Conservation (phyloP, 2,113 vertebrate genomes). For the Ageneiosus marmoratus region DNA sequence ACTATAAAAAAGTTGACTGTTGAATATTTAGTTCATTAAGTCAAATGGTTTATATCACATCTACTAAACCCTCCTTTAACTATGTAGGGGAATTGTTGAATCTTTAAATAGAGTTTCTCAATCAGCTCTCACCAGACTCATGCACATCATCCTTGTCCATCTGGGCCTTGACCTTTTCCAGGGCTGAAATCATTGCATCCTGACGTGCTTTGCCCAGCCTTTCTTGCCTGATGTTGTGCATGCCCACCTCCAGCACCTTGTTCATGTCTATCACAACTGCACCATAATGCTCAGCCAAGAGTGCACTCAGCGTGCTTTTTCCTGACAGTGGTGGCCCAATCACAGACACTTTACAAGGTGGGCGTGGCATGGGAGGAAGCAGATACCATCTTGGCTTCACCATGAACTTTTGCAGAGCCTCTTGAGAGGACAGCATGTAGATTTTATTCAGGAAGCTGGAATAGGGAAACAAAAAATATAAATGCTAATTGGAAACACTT, state of each 20-base stretch:
- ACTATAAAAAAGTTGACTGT: neutral
- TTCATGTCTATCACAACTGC: slow-evolving; percentile 80
- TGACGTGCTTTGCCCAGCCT: slow-evolving; percentile 61
- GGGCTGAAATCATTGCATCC: slow-evolving; percentile 70
- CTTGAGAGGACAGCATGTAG: slow-evolving; percentile 83
- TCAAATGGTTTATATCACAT: neutral
- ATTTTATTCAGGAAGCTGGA: slow-evolving; percentile 91
- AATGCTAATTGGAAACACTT: neutral
- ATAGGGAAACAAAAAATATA: slow-evolving; percentile 8
- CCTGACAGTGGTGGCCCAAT: slow-evolving; percentile 81
- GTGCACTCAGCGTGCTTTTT: slow-evolving; percentile 79
- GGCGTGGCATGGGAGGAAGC: slow-evolving; percentile 85
- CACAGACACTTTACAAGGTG: slow-evolving; percentile 84
- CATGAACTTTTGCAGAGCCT: slow-evolving; percentile 77
- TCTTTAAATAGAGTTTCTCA: neutral
- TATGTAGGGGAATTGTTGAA: neutral
- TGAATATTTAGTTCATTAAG: neutral
- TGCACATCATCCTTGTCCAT: slow-evolving; percentile 40
- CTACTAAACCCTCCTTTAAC: neutral
- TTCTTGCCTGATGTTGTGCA: slow-evolving; percentile 64
- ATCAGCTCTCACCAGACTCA: slow-evolving; percentile 49
- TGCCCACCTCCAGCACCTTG: slow-evolving; percentile 61
- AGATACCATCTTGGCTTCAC: slow-evolving; percentile 84
- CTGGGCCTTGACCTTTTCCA: slow-evolving; percentile 69
- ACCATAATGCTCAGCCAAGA: slow-evolving; percentile 79